Evolutionary conservation across 1,140 invertebrate species (phyloP).

Genomic region (Nomia melanderi): DNA sequence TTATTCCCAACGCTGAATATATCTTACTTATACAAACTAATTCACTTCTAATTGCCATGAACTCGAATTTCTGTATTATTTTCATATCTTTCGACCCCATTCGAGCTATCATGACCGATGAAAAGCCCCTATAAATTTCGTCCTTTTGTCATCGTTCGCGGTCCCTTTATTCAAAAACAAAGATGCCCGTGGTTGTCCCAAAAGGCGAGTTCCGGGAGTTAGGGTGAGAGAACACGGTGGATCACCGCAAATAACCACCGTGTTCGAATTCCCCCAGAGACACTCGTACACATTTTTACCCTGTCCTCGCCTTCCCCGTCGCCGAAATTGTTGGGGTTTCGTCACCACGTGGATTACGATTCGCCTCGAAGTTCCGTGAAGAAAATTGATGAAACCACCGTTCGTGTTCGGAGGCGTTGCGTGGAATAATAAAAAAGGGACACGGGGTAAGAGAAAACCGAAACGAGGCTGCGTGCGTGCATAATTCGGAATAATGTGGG

Average conservation of each 20-base stretch:
- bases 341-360: constrained; percentile 7
- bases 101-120: too few species aligned
- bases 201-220: constrained; percentile 15
- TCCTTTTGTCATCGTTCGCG: not conserved
- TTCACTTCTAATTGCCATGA: too few species aligned
- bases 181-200: not conserved
- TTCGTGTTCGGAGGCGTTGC: not conserved
- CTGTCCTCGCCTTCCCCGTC: not conserved
- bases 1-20: too few species aligned
- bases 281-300: constrained; percentile 30
- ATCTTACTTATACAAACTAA: too few species aligned
- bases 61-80: not conserved
- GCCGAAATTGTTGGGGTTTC: constrained; percentile 24
- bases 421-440: constrained; percentile 37
- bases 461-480: not conserved
- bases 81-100: not conserved
- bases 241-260: constrained; percentile 35
- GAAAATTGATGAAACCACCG: constrained; percentile 42
- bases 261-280: constrained; percentile 26
- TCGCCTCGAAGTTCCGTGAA: constrained; percentile 2
- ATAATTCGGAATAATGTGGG: constrained; percentile 24
- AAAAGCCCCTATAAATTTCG: constrained; percentile 5
- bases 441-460: not conserved
- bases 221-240: constrained; percentile 9
- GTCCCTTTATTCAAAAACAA: not conserved